phyloP scores from a whole-genome alignment of 2,113 vertebrate species.

The Gallinago jamesoni region DNA sequence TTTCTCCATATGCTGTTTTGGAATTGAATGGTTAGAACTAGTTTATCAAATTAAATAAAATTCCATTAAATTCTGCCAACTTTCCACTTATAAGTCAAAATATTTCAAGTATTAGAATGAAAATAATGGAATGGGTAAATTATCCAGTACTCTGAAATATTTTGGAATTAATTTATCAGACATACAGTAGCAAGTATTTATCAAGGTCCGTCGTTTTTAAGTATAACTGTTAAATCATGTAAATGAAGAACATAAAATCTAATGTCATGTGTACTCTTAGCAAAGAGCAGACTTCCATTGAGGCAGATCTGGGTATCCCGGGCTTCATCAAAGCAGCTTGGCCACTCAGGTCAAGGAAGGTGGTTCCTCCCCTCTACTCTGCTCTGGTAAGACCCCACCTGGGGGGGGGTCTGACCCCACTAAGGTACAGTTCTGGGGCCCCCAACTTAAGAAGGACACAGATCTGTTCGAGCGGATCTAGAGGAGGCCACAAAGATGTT shows the following conservation, averaged over 20 bases:
- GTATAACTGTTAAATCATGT: neutral
- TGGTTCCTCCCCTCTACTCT: neutral
- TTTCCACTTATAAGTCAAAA: neutral
- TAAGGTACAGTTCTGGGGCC: neutral
- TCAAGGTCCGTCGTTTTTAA: neutral
- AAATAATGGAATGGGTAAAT: neutral
- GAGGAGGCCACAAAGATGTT: neutral
- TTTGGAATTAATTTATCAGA: neutral
- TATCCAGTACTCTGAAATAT: neutral
- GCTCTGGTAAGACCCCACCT: neutral
- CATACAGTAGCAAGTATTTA: neutral
- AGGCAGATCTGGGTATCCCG: neutral
- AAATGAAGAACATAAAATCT: neutral
- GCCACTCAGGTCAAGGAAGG: neutral
- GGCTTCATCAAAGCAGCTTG: neutral
- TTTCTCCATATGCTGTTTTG: neutral
- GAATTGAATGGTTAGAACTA: neutral
- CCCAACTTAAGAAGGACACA: neutral
- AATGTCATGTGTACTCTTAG: neutral
- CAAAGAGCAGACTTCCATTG: neutral
- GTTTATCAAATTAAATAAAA: neutral
- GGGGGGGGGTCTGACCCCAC: neutral
- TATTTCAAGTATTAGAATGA: neutral
- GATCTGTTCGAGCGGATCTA: neutral
- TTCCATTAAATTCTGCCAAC: neutral